These are phyloP conservation scores for Poecile atricapillus DNA, from an alignment of 2,113 vertebrate species.

Conservation along the genomic window DNA sequence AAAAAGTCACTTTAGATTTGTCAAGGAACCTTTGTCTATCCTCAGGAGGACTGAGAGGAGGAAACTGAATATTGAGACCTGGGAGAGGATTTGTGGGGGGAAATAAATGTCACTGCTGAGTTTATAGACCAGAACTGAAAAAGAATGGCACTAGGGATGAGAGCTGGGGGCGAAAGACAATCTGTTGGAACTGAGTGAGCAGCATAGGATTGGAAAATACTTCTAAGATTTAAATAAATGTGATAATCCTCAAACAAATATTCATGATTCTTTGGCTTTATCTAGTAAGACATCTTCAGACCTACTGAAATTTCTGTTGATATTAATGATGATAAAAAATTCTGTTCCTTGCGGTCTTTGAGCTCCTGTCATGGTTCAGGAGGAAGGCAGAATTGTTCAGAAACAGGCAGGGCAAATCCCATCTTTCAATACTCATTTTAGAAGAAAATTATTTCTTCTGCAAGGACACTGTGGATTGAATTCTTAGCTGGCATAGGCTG, in stretches of 20 bases:
- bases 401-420: background rate
- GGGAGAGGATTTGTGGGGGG: background rate
- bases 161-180: background rate
- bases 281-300: background rate
- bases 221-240: background rate
- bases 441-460: background rate
- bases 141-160: background rate
- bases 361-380: background rate
- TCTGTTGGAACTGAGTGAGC: background rate
- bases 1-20: background rate
- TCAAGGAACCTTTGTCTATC: background rate
- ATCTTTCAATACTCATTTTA: background rate
- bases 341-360: background rate
- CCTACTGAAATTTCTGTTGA: background rate
- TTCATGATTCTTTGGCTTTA: background rate
- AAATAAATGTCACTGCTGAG: background rate
- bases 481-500: background rate
- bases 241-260: slow-evolving; percentile 26
- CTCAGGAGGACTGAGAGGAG: background rate
- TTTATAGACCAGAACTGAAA: background rate
- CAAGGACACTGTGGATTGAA: background rate
- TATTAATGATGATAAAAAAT: background rate
- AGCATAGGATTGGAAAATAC: background rate
- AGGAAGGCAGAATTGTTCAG: background rate
- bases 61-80: background rate